Base-by-base conservation (phyloP, 2,888 invertebrate species). In the Acronicta leporina region DNA sequence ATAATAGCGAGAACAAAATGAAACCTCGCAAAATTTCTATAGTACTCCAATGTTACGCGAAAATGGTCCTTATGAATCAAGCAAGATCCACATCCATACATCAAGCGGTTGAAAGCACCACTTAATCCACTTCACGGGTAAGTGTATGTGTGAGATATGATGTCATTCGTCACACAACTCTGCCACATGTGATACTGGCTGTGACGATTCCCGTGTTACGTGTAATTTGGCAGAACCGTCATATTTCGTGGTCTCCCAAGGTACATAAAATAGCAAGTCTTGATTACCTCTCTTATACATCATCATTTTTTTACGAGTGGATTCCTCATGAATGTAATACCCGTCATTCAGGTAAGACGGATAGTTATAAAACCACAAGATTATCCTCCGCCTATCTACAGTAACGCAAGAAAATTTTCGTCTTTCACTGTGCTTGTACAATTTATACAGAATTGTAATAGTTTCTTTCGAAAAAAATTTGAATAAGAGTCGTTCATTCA, bases 131-230 rank as follows among this genome's bases (percentile, higher is more conserved):
- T 84, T 83, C 83, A 82, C 63, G 77, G 80, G 77, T 83, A 85
- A 87, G 87, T 87, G 85, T 84, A 85, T 82, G 83, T 84, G 83
- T 83, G 88, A 90, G 85, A 87, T 88, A 90, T 90, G 88, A 88
- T 83, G 87, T 87, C 87, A 87, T 92, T 85, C 85, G 86, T 92
- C 90, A 90, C 82, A 82, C 73, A 76, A 68, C 78, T 68, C 75
- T 76, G 82, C 69, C 71, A 64, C 74, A 66, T 70, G 79, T 77
- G 80, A 82, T 82, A 82, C 80, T 70, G 75, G 35, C 71, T 69
- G 75, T 80, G 82, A 81, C 80, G 77, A 82, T 75, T 79, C 76
- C 48, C 66, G 55, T 77, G 73, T 79, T 75, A 80, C 73, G 62
- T 73, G 77, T 75, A 73, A 83, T 82, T 82, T 79, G 74, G 70